phyloP scores from a whole-genome alignment of 2,113 vertebrate species.

The Galeopterus variegatus region DNA sequence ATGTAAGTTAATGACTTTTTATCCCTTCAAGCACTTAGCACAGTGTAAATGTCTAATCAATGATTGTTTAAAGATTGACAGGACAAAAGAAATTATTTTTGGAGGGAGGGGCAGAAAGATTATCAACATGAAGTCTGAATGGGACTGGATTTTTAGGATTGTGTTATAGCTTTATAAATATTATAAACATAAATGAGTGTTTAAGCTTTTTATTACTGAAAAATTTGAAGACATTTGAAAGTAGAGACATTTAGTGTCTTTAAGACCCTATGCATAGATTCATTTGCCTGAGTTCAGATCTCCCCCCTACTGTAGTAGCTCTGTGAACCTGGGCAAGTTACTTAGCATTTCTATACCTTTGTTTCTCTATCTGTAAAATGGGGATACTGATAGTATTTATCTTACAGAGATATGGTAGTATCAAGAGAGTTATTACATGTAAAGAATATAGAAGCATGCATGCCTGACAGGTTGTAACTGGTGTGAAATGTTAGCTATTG shows the following conservation, averaged over 20 bases:
- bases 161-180: constrained; percentile 8
- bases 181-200: background rate
- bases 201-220: background rate
- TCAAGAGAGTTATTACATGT: background rate
- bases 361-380: constrained; percentile 30
- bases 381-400: constrained; percentile 7
- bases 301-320: background rate
- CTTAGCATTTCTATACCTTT: background rate
- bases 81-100: constrained; percentile 8
- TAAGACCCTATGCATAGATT: background rate
- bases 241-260: background rate
- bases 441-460: constrained; percentile 32
- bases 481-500: background rate
- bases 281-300: background rate
- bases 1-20: background rate
- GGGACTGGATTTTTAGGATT: constrained; percentile 4
- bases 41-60: constrained; percentile 10
- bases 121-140: background rate
- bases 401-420: background rate
- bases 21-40: background rate
- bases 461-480: background rate
- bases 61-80: constrained; percentile 30
- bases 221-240: constrained; percentile 6
- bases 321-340: background rate
- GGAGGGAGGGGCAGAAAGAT: background rate